phyloP scores from a whole-genome alignment of 2,888 invertebrate species.

The Venusia cambrica region DNA sequence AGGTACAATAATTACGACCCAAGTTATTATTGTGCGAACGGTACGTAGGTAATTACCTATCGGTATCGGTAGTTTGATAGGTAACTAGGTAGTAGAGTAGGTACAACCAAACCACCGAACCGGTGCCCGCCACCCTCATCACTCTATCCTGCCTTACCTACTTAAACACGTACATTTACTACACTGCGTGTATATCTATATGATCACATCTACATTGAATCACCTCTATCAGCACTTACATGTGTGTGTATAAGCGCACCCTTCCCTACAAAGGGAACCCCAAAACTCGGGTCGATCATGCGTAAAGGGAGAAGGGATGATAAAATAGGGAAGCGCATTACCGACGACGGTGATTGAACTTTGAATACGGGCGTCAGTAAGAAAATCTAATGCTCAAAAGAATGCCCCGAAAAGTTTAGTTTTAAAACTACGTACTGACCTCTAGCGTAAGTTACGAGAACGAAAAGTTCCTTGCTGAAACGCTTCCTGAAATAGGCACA shows the following conservation, averaged over 20 bases:
- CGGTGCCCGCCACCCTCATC: constrained; percentile 16
- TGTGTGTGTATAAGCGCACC: constrained; percentile 56
- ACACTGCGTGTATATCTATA: constrained; percentile 19
- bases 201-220: constrained; percentile 25
- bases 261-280: constrained; percentile 68
- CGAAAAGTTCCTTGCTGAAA: constrained; percentile 75
- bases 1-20: too few species aligned
- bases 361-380: constrained; percentile 24
- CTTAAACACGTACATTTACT: constrained; percentile 4
- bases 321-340: constrained; percentile 75
- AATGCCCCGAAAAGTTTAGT: constrained; percentile 21
- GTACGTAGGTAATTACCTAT: too few species aligned
- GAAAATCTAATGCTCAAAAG: constrained; percentile 12
- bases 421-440: constrained; percentile 61
- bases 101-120: too few species aligned
- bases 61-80: too few species aligned
- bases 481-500: constrained; percentile 75
- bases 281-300: constrained; percentile 80
- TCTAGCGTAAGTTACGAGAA: constrained; percentile 75
- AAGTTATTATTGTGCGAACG: too few species aligned
- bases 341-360: constrained; percentile 69
- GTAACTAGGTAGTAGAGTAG: constrained; percentile 4
- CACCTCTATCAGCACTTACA: constrained; percentile 25
- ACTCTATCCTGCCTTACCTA: constrained; percentile 9
- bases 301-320: constrained; percentile 80